Percentiles rank a stretch among this genome's conserved stretches.
Conservation (phyloP, 2,113 vertebrate genomes). For the Gila orcuttii region DNA sequence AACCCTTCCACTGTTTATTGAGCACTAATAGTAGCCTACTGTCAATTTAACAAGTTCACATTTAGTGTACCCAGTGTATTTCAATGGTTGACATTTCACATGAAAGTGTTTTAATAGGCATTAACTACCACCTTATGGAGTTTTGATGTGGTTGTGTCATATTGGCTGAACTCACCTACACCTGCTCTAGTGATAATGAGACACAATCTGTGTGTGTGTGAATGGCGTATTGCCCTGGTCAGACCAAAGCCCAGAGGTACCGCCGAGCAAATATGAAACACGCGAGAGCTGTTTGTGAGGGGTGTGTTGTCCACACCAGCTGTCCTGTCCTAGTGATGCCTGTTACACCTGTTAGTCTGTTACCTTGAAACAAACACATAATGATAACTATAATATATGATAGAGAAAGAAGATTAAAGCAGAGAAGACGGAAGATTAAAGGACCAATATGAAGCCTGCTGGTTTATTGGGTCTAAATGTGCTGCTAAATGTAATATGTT, state of each 20-base stretch:
- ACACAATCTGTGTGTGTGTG: constrained; percentile 6
- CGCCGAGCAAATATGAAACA: constrained; percentile 17
- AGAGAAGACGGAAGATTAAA: constrained; percentile 21
- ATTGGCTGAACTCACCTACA: constrained; percentile 17
- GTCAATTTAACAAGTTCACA: not conserved
- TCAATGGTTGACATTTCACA: not conserved
- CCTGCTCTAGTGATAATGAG: constrained; percentile 35
- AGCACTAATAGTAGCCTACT: not conserved
- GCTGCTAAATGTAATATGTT: constrained; percentile 31
- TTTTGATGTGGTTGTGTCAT: not conserved
- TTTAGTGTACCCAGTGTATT: not conserved
- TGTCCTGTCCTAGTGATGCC: constrained; percentile 45
- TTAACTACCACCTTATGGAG: not conserved
- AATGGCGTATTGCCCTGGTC: not conserved
- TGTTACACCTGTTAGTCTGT: constrained; percentile 44
- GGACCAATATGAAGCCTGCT: constrained; percentile 29
- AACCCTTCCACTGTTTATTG: not conserved
- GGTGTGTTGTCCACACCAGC: constrained; percentile 56
- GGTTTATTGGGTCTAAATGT: constrained; percentile 15
- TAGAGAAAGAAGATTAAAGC: constrained; percentile 36
- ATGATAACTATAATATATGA: constrained; percentile 33
- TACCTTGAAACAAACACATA: constrained; percentile 28
- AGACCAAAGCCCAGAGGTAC: constrained; percentile 9
- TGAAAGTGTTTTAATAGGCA: not conserved
- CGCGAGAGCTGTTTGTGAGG: not conserved